phyloP scores from a whole-genome alignment of 2,797 vertebrate genomes.

The Capromys pilorides region DNA sequence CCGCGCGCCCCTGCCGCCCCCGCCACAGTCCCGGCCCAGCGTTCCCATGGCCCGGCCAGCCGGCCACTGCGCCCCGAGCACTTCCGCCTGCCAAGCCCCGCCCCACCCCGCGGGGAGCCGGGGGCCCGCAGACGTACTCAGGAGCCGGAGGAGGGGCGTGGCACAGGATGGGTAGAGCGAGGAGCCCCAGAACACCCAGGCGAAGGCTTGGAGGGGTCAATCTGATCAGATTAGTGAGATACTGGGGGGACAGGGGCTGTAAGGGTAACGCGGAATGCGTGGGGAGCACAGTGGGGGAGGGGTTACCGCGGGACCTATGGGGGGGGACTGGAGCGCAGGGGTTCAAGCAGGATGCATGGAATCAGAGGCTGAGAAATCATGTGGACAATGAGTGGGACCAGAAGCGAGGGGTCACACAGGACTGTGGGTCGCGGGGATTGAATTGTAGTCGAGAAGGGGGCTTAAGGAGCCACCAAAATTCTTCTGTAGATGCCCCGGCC shows the following conservation, averaged over 20 bases:
- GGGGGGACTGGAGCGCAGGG: neutral
- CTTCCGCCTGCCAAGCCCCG: slow-evolving; percentile 77
- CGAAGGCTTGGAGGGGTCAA: too few relatives aligned
- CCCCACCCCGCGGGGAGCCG: slow-evolving; percentile 64
- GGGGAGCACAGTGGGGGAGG: neutral
- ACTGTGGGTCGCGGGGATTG: neutral
- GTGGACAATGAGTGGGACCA: neutral
- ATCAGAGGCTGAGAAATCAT: neutral
- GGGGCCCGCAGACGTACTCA: rapidly evolving
- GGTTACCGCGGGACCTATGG: neutral
- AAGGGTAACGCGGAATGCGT: neutral
- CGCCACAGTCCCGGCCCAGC: neutral
- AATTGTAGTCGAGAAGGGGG: neutral
- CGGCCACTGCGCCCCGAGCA: slow-evolving; percentile 69
- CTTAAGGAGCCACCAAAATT: neutral
- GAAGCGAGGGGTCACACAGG: neutral
- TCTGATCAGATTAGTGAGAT: too few relatives aligned
- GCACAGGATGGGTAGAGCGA: too few relatives aligned
- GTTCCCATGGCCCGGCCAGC: slow-evolving; percentile 66
- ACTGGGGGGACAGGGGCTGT: too few relatives aligned
- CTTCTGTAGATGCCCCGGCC: neutral
- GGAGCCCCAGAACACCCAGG: neutral
- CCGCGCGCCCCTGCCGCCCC: slow-evolving; percentile 60
- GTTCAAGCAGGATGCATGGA: neutral
- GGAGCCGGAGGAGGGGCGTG: neutral